Evolutionary conservation across 2,888 invertebrate genomes (phyloP), one percentile per base, ranked within the genome.

Genomic region (Steinernema carpocapsae): DNA sequence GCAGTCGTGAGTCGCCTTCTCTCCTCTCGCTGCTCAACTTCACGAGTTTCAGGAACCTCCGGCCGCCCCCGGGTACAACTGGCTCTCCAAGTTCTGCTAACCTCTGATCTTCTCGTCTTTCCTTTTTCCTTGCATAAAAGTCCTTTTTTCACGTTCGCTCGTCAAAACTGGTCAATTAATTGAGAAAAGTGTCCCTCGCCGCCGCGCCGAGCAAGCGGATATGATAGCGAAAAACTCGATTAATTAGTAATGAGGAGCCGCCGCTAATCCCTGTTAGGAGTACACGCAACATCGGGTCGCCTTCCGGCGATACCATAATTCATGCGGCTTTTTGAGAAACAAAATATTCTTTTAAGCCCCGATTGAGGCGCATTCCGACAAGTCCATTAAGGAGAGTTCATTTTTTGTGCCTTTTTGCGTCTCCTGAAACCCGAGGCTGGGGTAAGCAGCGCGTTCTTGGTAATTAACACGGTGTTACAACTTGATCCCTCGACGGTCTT

Each of bases 241-340:
- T 26, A 56, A 56, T 56, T 56, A 56, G 56, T 56, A 19, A 56
- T 56, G 56, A 56, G 56, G 56, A 10, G 56, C 56, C 17, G 56
- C 17, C 56, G 56, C 26, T 56, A 26, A 56, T 56, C 56, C 26
- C 24, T 26, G 56, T 56, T 26, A 10, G 56, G 56, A 56, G 56
- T 22, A 26, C 56, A 24, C 56, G 26, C 56, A 19, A 19, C 56
- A 7, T 43, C 14, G 10, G 43, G 14, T 43, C 43, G 7, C 43
- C 14, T 26, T 26, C 22, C 6, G 22, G n/a, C 56, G 56, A 56
- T 56, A n/a, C 17, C 56, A 56, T 56, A 56, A 56, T 56, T 56
- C 56, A 56, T 22, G 26, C 51, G 56, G 17, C 22, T 56, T 6
- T 24, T 10, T 43, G 24, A 6, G 17, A 1, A 26, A 26, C 22